Conservation (phyloP, 2,113 vertebrate genomes). For the Tupaia tana region DNA sequence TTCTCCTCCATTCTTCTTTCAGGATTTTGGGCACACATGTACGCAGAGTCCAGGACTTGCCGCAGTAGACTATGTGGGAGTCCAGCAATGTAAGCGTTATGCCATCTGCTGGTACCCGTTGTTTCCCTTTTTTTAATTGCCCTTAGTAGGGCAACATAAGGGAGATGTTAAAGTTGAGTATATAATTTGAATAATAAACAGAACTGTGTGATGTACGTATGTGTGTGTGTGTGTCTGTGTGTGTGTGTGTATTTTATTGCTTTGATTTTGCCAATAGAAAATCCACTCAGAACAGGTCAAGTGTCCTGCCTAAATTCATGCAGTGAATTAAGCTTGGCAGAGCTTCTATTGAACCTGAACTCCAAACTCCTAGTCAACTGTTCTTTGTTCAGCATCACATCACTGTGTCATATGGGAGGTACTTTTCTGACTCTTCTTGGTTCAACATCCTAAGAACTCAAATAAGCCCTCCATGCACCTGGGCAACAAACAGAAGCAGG, state of each 20-base stretch:
- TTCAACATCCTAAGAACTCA: neutral
- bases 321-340: neutral
- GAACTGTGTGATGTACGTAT: neutral
- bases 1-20: no score
- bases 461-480: neutral
- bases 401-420: neutral
- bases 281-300: neutral
- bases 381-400: neutral
- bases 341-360: neutral
- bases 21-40: no score
- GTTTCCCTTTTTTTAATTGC: neutral
- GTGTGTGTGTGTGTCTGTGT: neutral
- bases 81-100: no score
- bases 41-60: no score
- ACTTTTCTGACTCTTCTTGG: neutral
- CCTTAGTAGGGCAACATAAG: neutral
- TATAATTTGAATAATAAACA: neutral
- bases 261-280: conserved; percentile 26
- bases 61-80: no score
- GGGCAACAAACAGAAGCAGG: neutral
- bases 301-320: neutral
- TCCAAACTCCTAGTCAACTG: neutral
- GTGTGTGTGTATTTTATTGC: neutral
- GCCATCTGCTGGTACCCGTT: neutral
- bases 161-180: neutral